Evolutionary conservation across 2,797 vertebrate genomes (phyloP).

Genomic region (Peromyscus aztecus): DNA sequence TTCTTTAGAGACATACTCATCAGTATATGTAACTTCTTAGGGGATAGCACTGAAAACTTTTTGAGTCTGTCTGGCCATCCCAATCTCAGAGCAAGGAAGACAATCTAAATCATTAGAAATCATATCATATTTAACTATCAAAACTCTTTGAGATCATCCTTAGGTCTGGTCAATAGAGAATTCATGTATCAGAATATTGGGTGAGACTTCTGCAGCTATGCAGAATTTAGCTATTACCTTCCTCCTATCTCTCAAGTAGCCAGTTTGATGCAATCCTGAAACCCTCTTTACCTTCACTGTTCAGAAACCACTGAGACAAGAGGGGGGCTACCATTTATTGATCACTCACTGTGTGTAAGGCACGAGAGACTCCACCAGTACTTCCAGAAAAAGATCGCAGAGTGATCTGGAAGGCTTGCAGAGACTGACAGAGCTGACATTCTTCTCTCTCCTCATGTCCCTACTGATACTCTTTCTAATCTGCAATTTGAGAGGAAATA

Average conservation of each 20-base stretch:
- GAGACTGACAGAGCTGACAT: not conserved
- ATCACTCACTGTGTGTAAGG: not conserved
- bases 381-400: not conserved
- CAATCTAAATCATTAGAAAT: not conserved
- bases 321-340: not conserved
- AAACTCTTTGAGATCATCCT: not conserved
- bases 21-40: not conserved
- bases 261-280: not conserved
- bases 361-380: not conserved
- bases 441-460: not conserved
- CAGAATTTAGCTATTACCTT: not conserved
- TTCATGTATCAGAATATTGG: not conserved
- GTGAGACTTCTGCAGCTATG: not conserved
- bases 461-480: not conserved
- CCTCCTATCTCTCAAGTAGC: not conserved
- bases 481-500: not conserved
- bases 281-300: not conserved
- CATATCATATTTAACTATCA: not conserved
- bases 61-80: not conserved
- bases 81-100: not conserved
- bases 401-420: not conserved
- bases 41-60: not conserved
- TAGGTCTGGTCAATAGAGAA: not conserved
- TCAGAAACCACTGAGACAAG: not conserved
- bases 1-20: not conserved